Conservation (phyloP, 1,140 invertebrate species). For the Akabosia matsudoensis region DNA sequence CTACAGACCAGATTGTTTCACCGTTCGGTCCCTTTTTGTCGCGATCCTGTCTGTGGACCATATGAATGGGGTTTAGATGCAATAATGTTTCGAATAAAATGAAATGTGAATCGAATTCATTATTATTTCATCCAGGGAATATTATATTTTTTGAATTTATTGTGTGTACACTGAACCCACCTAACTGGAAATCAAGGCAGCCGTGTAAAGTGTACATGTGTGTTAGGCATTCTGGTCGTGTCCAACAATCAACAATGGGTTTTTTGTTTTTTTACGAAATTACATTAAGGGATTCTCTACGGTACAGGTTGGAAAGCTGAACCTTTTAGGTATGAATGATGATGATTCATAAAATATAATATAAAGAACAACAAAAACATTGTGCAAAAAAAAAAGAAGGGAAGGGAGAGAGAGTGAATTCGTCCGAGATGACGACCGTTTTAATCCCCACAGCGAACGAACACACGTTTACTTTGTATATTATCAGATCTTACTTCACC, state of each 20-base stretch:
- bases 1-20: no score
- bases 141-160: neutral
- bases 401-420: neutral
- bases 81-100: slow-evolving; percentile 3
- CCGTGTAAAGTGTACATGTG: neutral
- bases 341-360: neutral
- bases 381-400: neutral
- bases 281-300: slow-evolving; percentile 17
- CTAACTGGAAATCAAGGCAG: neutral
- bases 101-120: slow-evolving; percentile 21
- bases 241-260: neutral
- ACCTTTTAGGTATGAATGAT: neutral
- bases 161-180: neutral
- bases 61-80: neutral
- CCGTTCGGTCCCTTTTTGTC: slow-evolving; percentile 3
- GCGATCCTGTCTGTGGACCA: neutral
- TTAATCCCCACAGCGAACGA: slow-evolving; percentile 16
- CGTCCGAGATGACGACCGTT: no score
- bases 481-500: slow-evolving; percentile 7
- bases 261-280: neutral
- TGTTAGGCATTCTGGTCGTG: no score
- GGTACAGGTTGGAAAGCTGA: neutral
- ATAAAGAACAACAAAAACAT: neutral
- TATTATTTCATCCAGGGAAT: neutral
- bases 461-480: neutral